phyloP scores from a whole-genome alignment of 2,797 vertebrate species.

The Syndactyla subalaris region DNA sequence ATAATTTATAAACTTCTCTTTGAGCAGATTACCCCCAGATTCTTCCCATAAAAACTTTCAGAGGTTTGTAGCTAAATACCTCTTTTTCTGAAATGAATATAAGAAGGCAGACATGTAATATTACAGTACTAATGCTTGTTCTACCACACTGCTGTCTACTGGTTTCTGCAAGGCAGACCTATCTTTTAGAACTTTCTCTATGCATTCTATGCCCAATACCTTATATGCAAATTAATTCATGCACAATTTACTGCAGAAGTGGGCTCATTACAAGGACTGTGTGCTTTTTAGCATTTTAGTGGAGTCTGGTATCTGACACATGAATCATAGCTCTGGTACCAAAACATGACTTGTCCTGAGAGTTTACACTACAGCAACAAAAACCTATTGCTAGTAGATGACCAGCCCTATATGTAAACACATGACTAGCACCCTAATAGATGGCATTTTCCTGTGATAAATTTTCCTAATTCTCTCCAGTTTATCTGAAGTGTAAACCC shows the following conservation, averaged over 20 bases:
- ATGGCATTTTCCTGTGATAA: background rate
- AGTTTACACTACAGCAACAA: background rate
- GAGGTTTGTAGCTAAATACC: background rate
- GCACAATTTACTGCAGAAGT: background rate
- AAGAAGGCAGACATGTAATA: background rate
- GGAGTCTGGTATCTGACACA: background rate
- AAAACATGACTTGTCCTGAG: background rate
- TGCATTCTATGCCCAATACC: background rate
- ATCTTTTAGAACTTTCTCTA: background rate
- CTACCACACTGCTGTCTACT: background rate
- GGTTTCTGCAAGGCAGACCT: background rate
- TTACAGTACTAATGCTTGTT: background rate
- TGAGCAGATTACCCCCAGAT: background rate
- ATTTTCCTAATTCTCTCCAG: background rate
- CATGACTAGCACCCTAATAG: background rate
- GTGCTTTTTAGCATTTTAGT: background rate
- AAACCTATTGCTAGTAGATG: background rate
- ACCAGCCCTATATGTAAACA: background rate
- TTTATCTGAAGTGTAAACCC: background rate
- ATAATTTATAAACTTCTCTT: background rate
- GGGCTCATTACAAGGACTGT: background rate
- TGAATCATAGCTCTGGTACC: background rate
- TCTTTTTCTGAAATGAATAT: background rate
- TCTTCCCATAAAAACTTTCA: background rate
- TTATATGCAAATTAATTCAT: background rate